Conservation (phyloP, 2,797 vertebrate genomes). For the Salarias fasciatus region DNA sequence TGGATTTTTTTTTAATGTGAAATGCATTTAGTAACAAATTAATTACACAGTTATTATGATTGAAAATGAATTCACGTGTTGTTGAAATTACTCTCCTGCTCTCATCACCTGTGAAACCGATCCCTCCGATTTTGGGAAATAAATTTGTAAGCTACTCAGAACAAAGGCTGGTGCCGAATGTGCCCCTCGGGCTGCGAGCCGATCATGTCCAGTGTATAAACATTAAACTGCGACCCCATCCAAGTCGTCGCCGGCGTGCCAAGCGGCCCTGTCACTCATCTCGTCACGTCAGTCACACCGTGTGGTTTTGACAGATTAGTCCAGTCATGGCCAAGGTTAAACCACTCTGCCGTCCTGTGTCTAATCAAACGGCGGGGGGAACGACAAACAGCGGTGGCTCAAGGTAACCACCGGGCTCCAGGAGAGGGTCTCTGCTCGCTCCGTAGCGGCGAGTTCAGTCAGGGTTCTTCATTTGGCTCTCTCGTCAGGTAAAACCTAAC, state of each 20-base stretch:
- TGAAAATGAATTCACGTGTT: no score
- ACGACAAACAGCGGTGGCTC: slow-evolving; percentile 41
- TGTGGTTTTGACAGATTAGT: slow-evolving; percentile 70
- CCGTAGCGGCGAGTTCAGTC: slow-evolving; percentile 37
- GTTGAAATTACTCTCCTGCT: no score
- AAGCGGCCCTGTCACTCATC: slow-evolving; percentile 70
- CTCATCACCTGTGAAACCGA: no score
- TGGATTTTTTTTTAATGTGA: no score
- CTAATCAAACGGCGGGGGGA: slow-evolving; percentile 61
- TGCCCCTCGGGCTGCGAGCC: no score
- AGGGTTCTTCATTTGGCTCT: slow-evolving; percentile 52
- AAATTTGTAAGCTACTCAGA: no score
- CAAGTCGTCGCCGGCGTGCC: slow-evolving; percentile 43
- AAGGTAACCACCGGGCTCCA: slow-evolving; percentile 30
- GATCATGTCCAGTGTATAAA: no score
- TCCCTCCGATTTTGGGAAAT: no score
- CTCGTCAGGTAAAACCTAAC: slow-evolving; percentile 64
- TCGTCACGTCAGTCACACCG: slow-evolving; percentile 68
- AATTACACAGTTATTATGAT: no score
- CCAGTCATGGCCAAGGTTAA: slow-evolving; percentile 68
- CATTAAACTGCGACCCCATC: slow-evolving; percentile 24
- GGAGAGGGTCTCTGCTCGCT: slow-evolving; percentile 17
- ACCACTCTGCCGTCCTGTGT: slow-evolving; percentile 57
- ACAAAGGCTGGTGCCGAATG: no score
- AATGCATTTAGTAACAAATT: no score